Evolutionary conservation across 2,888 invertebrate species (phyloP).

Genomic region (Dastarcus helophoroides): DNA sequence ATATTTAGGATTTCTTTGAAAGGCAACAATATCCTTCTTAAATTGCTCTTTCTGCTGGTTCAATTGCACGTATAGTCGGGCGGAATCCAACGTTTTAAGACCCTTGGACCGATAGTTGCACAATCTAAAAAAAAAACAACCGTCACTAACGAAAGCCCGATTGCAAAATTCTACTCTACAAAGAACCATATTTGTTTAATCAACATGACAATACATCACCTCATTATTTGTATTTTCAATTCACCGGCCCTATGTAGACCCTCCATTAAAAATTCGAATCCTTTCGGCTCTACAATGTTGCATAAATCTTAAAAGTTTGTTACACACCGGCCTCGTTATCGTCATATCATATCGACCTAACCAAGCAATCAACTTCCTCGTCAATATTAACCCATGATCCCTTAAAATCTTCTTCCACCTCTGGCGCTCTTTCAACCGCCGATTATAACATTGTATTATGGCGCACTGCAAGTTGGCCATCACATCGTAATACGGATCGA

Average conservation of each 20-base stretch:
- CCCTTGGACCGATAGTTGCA: conserved; percentile 60
- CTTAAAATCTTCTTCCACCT: conserved; percentile 62
- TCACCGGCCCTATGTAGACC: conserved; percentile 61
- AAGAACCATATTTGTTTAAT: no score
- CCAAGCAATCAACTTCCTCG: conserved; percentile 58
- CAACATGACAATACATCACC: no score
- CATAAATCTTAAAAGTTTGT: conserved; percentile 59
- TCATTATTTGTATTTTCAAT: conserved; percentile 35
- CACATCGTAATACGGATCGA: conserved; percentile 41
- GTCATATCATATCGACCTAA: conserved; percentile 57
- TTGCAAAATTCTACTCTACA: conserved; percentile 6
- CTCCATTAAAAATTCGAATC: conserved; percentile 69
- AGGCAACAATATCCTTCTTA: conserved; percentile 39
- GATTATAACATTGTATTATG: conserved; percentile 62
- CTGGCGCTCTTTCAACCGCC: conserved; percentile 60
- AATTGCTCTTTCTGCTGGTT: conserved; percentile 48
- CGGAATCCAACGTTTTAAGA: conserved; percentile 51
- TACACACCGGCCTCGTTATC: conserved; percentile 43
- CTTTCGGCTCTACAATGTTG: conserved; percentile 54
- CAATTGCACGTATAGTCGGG: conserved; percentile 53
- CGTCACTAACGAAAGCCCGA: neutral
- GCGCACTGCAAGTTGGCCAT: conserved; percentile 56
- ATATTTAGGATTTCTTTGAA: conserved; percentile 27
- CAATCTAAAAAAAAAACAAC: conserved; percentile 35
- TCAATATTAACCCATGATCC: conserved; percentile 67